These are phyloP conservation scores for Odontesthes bonariensis DNA, from an alignment of 2,113 vertebrate species.

Conservation along the genomic window DNA sequence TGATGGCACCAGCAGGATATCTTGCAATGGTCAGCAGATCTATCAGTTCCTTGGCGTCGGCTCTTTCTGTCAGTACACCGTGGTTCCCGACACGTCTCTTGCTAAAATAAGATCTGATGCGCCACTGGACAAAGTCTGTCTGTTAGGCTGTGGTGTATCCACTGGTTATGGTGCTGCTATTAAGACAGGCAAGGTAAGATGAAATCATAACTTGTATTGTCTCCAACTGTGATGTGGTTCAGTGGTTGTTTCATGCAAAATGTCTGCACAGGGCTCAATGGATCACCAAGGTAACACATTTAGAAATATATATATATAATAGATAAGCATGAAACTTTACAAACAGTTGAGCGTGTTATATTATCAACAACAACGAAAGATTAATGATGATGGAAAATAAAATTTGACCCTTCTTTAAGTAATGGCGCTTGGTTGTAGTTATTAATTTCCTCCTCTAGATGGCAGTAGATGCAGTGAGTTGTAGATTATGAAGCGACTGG, in stretches of 20 bases:
- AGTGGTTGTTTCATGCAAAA: too few relatives aligned
- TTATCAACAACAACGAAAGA: background rate
- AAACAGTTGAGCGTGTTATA: background rate
- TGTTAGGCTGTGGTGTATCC: slow-evolving; percentile 63
- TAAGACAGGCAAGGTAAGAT: slow-evolving; percentile 55
- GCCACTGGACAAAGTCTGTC: slow-evolving; percentile 61
- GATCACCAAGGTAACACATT: too few relatives aligned
- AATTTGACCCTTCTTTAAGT: background rate
- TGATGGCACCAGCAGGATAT: slow-evolving; percentile 69
- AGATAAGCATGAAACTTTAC: too few relatives aligned
- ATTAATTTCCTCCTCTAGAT: slow-evolving; percentile 11
- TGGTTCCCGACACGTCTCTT: slow-evolving; percentile 58
- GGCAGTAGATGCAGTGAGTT: background rate
- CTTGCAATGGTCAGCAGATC: slow-evolving; percentile 53
- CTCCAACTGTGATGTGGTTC: background rate
- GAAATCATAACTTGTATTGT: background rate
- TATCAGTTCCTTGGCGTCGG: slow-evolving; percentile 65
- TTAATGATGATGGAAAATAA: background rate
- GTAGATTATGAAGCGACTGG: too few relatives aligned
- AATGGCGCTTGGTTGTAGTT: background rate
- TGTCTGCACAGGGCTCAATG: too few relatives aligned
- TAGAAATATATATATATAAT: too few relatives aligned
- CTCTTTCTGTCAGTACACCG: slow-evolving; percentile 69
- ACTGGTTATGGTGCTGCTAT: slow-evolving; percentile 65
- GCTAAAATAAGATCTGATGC: slow-evolving; percentile 54